Evolutionary conservation across 2,797 vertebrate species (phyloP), one percentile per base, ranked within the genome.

Genomic region (Poeciliopsis infans): DNA sequence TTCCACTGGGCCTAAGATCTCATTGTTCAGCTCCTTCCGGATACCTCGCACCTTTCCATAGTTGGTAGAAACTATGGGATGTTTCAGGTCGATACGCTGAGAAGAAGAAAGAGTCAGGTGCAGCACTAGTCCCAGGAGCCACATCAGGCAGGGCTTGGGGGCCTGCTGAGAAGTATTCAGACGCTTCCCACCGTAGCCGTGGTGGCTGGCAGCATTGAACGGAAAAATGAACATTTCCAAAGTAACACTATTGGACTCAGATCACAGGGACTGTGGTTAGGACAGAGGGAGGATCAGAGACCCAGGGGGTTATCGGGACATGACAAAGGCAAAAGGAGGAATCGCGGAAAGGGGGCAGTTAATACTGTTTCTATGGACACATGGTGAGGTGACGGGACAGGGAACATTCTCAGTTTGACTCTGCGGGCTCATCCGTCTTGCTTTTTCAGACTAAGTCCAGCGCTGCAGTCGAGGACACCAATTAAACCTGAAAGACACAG

Each of bases 1-100:
- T 78, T 97, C 97, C 55, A 98, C 97, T 0, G 97, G 97, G 8
- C 97, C 97, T 79, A 98, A 93, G 85, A 98, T 97, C 91, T 98
- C 97, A 83, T 97, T 98, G 95, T 96, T 97, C 72, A 98, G 96
- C 77, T 98, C 97, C 45, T 96, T 97, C 71, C 92, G 92, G 78
- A 96, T 86, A 12, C 96, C 96, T 0, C 95, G 95, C 13, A 96
- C 74, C 81, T 96, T 96, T 75, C 96, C 96, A 45, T 96, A 96
- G 84, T 91, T 87, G 4, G 95, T 96, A 86, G 95, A 93, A 51
- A 96, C 93, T 82, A 94, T 91, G 33, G 96, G 95, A 92, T 96
- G 84, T 89, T 96, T 96, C 47, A 93, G 95, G 85, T 97, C 96
- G 68, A 95, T 93, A 80, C 95, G 94, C 76, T 93, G 96, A 90